A percentile compares a stretch with the other conserved stretches of the same genome.
Evolutionary conservation across 2,797 vertebrate species (phyloP).

Genomic region (Acomys russatus): DNA sequence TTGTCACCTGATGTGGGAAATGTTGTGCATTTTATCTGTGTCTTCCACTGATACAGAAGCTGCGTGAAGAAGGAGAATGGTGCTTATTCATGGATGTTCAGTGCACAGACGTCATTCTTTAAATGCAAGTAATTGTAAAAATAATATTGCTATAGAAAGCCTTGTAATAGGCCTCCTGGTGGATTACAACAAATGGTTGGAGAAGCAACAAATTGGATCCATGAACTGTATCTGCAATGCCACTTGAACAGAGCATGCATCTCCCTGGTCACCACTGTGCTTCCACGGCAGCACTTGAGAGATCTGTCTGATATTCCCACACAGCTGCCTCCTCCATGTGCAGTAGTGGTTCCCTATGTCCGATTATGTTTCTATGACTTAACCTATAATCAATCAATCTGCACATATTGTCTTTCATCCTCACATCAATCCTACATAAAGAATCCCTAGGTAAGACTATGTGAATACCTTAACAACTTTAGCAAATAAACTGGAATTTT

Average conservation of each 20-base stretch:
- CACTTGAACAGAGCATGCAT: neutral
- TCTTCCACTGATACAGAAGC: neutral
- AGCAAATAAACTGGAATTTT: conserved; percentile 8
- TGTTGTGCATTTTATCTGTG: conserved; percentile 10
- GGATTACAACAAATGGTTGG: neutral
- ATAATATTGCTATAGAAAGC: neutral
- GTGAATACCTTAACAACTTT: conserved; percentile 32
- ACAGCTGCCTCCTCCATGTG: neutral
- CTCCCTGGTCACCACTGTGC: neutral
- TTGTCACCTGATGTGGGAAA: neutral
- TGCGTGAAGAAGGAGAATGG: neutral
- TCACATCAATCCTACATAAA: conserved; percentile 11
- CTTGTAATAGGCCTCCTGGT: neutral
- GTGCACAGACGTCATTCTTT: neutral
- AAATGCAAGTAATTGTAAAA: neutral
- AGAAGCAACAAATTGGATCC: neutral
- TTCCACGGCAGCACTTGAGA: neutral
- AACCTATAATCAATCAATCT: neutral
- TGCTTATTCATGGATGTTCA: conserved; percentile 45
- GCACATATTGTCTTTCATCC: neutral
- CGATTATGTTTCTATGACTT: neutral
- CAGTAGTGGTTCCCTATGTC: neutral
- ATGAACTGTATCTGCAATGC: neutral
- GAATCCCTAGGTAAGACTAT: neutral
- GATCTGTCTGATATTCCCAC: neutral